Conservation (phyloP, 1,140 invertebrate species). For the Drosophila pectinifera region DNA sequence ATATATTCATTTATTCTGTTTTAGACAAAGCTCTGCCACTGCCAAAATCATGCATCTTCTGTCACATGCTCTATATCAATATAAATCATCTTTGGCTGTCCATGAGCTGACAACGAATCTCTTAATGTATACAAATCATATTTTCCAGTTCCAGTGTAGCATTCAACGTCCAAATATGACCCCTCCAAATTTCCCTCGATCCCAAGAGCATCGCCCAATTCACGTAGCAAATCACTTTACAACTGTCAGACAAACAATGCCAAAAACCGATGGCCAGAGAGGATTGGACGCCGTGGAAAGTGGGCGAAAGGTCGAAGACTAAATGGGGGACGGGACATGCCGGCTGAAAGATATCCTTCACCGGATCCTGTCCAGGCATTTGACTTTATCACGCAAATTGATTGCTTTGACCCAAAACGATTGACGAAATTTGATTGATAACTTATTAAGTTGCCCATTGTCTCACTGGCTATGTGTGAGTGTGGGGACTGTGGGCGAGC, state of each 20-base stretch:
- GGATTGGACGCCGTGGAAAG: constrained; percentile 2
- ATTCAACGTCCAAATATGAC: constrained; percentile 1
- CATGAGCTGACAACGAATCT: constrained; percentile 45
- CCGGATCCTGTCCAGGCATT: constrained; percentile 50
- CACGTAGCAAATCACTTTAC: constrained; percentile 80
- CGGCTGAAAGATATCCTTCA: constrained; percentile 34
- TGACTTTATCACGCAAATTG: constrained; percentile 82
- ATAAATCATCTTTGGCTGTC: constrained; percentile 58
- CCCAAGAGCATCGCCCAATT: constrained; percentile 39
- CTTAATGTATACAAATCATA: constrained; percentile 79
- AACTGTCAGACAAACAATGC: constrained; percentile 77
- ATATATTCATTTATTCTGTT: constrained; percentile 41
- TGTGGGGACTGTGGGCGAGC: constrained; percentile 28
- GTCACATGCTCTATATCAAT: constrained; percentile 37
- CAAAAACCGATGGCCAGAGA: constrained; percentile 37
- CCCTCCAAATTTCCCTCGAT: constrained; percentile 13
- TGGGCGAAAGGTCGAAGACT: constrained; percentile 4
- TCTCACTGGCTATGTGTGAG: constrained; percentile 40
- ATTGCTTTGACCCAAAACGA: constrained; percentile 76
- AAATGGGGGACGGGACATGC: not conserved
- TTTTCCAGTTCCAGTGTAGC: constrained; percentile 51
- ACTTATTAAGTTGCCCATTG: constrained; percentile 74
- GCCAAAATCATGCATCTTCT: constrained; percentile 42
- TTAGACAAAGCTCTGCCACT: constrained; percentile 10
- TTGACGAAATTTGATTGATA: constrained; percentile 80